A percentile compares a stretch with the other conserved stretches of the same genome.
Evolutionary conservation across 2,113 vertebrate species (phyloP).

Genomic region (Periophthalmodon schlosseri): DNA sequence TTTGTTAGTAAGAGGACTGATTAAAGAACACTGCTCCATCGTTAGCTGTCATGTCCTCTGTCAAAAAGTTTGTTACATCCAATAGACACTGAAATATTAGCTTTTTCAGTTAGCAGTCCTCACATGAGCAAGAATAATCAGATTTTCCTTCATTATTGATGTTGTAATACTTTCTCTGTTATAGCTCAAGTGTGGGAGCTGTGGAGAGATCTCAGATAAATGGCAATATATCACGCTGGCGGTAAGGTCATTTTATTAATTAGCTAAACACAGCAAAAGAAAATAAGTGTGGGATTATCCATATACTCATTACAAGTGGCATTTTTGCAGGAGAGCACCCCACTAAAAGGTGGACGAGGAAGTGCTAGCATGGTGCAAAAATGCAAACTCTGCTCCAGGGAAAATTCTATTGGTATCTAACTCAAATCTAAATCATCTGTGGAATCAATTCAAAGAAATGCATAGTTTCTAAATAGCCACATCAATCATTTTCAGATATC

Average conservation of each 20-base stretch:
- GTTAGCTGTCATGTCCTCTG: too few relatives aligned
- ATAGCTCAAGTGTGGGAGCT: constrained; percentile 95
- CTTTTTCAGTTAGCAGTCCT: too few relatives aligned
- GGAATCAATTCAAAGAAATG: not conserved
- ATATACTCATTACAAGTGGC: not conserved
- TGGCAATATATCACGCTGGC: constrained; percentile 92
- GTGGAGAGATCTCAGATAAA: constrained; percentile 91
- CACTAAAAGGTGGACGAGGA: constrained; percentile 92
- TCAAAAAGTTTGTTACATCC: too few relatives aligned
- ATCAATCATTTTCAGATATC: constrained; percentile 81
- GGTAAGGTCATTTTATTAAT: constrained; percentile 73
- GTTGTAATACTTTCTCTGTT: constrained; percentile 2
- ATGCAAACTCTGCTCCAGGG: constrained; percentile 96
- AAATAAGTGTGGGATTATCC: too few relatives aligned
- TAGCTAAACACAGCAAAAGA: not conserved
- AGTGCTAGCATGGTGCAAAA: constrained; percentile 97
- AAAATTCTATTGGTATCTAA: constrained; percentile 90
- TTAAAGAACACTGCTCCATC: too few relatives aligned
- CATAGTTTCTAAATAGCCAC: not conserved
- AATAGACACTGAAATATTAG: too few relatives aligned
- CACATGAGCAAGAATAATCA: too few relatives aligned
- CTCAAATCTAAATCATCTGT: not conserved
- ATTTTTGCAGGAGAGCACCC: constrained; percentile 83
- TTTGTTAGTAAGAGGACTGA: too few relatives aligned
- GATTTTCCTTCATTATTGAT: not conserved